Evolutionary conservation across 2,113 vertebrate species (phyloP), one percentile per base, ranked within the genome.

Genomic region (Cariama cristata): DNA sequence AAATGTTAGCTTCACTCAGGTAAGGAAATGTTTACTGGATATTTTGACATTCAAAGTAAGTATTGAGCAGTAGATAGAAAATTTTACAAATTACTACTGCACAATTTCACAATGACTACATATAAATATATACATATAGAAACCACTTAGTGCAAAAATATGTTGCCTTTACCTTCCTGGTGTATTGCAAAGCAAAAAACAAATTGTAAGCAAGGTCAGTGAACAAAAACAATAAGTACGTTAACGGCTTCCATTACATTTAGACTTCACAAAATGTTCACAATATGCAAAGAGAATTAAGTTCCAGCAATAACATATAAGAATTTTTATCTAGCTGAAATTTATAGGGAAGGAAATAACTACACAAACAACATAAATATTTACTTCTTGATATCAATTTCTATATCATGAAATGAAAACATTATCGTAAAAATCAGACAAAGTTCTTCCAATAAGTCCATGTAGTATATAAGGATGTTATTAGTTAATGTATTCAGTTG

Each of bases 301-400:
- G 35, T 71, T 77, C 22, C 49, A 49, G 56, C 17, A 83, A 85
- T 21, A 91, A 59, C 5, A 72, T 32, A 8, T 5, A 93, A 58
- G 21, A 88, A 28, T 72, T 68, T 84, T 86, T 68, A 88, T 76
- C 69, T 87, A 49, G 12, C 32, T 81, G 52, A 88, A 86, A 95
- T 85, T 77, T 75, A 28, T 68, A 76, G 14, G 23, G 63, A 80
- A 74, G 62, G 26, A 93, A 90, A 86, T 86, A 85, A 71, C 73
- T n/a, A 14, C 13, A 83, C 11, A 85, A 95, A 74, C 53, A 45
- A 38, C 42, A 82, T 14, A 93, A 96, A 60, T 26, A 44, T 71
- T 80, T 91, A 76, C 47, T 66, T 93, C 67, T 88, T 88, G 89
- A 83, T 92, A 95, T 68, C 13, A 42, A 33, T 90, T 83, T 85